Base-by-base conservation (phyloP, 2,888 invertebrate species). In the Terebella lapidaria region DNA sequence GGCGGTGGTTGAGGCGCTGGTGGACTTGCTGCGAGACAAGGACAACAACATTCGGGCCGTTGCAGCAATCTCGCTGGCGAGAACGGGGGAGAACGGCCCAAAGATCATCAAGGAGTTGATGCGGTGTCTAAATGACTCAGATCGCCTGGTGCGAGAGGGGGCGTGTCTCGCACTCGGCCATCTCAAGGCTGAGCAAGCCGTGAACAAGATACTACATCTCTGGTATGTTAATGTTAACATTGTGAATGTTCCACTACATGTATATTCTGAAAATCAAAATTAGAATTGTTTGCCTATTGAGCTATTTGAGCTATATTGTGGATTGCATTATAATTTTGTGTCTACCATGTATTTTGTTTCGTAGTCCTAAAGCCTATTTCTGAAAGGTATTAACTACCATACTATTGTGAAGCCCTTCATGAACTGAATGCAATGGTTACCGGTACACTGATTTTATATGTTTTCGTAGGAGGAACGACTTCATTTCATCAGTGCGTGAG, bases 81-180 rank as follows among this genome's bases (percentile, higher is more conserved):
- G 70, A 49, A 71, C 73, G 0, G 71, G 58, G 3, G 30, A 29
- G 10, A 62, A 64, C 35, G 51, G 30, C 27, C 15, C n/a, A 22
- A 55, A 46, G 64, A 58, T 70, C 25, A 59, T 72, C n/a, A 65
- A 63, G 3, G 60, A 61, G 42, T 60, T 75, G 49, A 53, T 70
- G 58, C 65, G 66, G 46, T 66, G 61, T 57, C 65, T 75, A 4
- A 62, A 61, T 46, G 72, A 72, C 61, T 68, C 70, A 30, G 75
- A 75, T 61, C 60, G 74, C 2, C 64, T 75, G 47, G 74, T 74
- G 25, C 53, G 75, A 25, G 74, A 75, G 62, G 70, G 71, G 22
- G 74, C 71, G 1, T 75, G 74, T 59, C 62, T 75, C 26, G 72
- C 74, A 2, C 63, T 75, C 4, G 74, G 74, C 0, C 70, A 70